Conservation (phyloP, 2,888 invertebrate species). For the Macaria liturata region DNA sequence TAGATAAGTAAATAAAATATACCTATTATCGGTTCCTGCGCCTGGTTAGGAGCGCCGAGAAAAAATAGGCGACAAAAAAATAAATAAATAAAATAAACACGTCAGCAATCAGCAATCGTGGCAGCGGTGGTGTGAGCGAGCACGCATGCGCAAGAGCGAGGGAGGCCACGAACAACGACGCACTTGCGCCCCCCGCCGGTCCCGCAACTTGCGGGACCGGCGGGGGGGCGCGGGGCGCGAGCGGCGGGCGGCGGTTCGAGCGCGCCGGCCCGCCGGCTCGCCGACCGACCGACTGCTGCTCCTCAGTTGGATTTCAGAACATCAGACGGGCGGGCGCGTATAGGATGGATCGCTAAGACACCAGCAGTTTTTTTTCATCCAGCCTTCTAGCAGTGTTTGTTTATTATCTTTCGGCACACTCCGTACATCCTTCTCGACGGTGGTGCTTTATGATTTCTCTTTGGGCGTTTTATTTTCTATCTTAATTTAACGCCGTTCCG, state of each 20-base stretch:
- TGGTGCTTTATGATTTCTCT: conserved; percentile 71
- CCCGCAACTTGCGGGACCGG: conserved; percentile 47
- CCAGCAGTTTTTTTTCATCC: conserved; percentile 85
- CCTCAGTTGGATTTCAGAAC: conserved; percentile 82
- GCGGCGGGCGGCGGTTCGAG: conserved; percentile 47
- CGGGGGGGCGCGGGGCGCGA: conserved; percentile 45
- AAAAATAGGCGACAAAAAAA: conserved; percentile 70
- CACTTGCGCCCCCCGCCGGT: too few species aligned
- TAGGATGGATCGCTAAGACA: conserved; percentile 82
- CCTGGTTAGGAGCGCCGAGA: conserved; percentile 47
- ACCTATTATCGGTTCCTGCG: conserved; percentile 11
- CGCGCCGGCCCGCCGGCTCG: conserved; percentile 50
- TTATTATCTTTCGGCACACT: conserved; percentile 77
- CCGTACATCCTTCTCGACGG: conserved; percentile 77
- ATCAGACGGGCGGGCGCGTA: conserved; percentile 82
- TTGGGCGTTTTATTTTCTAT: conserved; percentile 67
- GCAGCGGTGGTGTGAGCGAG: conserved; percentile 57
- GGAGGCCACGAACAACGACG: conserved; percentile 65
- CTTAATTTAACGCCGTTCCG: conserved; percentile 70
- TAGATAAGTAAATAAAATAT: conserved; percentile 10
- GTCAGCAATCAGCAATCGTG: conserved; percentile 74
- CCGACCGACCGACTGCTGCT: conserved; percentile 42
- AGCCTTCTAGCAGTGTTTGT: conserved; percentile 82
- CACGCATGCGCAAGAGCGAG: conserved; percentile 67
- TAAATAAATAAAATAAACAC: conserved; percentile 82